Base-by-base conservation (phyloP, 2,113 vertebrate species). In the Gambusia holbrooki region DNA sequence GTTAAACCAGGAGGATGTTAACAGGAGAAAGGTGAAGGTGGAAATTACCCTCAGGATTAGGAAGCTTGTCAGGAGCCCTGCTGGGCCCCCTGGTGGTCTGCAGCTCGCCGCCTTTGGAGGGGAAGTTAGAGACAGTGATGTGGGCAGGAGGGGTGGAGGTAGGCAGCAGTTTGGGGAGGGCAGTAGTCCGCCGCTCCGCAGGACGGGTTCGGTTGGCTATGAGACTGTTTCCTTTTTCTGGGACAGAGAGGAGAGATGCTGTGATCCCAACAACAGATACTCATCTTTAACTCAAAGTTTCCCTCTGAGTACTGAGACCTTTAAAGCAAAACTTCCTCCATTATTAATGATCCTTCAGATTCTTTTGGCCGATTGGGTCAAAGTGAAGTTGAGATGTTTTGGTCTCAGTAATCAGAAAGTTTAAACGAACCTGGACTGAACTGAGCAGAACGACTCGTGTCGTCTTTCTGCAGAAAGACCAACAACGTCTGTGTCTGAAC, bases 21-120 rank as follows among this genome's bases (percentile, higher is more conserved):
- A 60, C 4, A 58, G 28, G n/a, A 74, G 27, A n/a, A 66, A 73
- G 28, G 25, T 68, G 32, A 63, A 66, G 35, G 17, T 71, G 70
- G 60, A 67, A 91, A 87, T 94, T 94, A 94, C 93, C 92, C 64
- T 89, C 80, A 66, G 91, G 81, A 60, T 77, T 87, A 76, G 68
- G 82, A 77, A 81, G 68, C 73, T 82, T 92, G 83, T 85, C 80
- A 60, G 92, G 88, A 60, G 83, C 67, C 28, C 73, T 87, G 89
- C 74, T 37, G 58, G 92, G 77, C 48, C 77, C 76, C 84, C 78
- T 91, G 82, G 89, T 83, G 9, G 79, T 77, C 76, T 80, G 87
- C 70, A 37, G 79, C 5, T 10, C 80, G 69, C 77, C 82, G 15
- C 78, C 81, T 14, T 42, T 63, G 73, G 83, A 54, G 58, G 80